These are phyloP conservation scores for Neotoma lepida DNA, from an alignment of 2,113 vertebrate species.

Conservation along the genomic window DNA sequence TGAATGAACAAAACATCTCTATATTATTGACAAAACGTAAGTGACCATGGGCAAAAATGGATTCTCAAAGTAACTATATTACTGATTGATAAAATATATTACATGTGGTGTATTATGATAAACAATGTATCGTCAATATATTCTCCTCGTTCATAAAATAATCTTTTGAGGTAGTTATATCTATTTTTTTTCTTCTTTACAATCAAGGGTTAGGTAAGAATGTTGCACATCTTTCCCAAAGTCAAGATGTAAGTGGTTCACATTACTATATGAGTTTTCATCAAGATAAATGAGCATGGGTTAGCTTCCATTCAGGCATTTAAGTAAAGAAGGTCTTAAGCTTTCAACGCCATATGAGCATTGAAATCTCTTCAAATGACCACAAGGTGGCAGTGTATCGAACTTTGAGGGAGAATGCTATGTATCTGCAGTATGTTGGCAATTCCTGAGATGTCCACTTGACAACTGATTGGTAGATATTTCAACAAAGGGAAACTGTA, in stretches of 20 bases:
- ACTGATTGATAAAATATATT: not conserved
- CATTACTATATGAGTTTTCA: not conserved
- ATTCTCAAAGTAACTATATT: slow-evolving; percentile 26
- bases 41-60: not conserved
- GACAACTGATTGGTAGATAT: not conserved
- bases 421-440: not conserved
- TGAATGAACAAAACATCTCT: not conserved
- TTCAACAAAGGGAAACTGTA: slow-evolving; percentile 48
- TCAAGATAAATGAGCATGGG: not conserved
- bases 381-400: slow-evolving; percentile 75
- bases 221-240: not conserved
- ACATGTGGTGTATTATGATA: not conserved
- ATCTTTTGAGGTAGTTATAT: not conserved
- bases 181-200: not conserved
- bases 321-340: no score
- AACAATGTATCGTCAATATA: not conserved
- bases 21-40: slow-evolving; percentile 35
- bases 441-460: slow-evolving; percentile 32
- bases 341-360: not conserved
- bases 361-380: slow-evolving; percentile 57
- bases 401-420: slow-evolving; percentile 47
- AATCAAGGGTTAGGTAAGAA: not conserved
- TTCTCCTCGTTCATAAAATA: not conserved
- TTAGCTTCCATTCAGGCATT: no score
- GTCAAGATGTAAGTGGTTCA: not conserved